These are phyloP conservation scores for Drosophila ananassae DNA, from an alignment of 1,140 invertebrate species.

Conservation along the genomic window DNA sequence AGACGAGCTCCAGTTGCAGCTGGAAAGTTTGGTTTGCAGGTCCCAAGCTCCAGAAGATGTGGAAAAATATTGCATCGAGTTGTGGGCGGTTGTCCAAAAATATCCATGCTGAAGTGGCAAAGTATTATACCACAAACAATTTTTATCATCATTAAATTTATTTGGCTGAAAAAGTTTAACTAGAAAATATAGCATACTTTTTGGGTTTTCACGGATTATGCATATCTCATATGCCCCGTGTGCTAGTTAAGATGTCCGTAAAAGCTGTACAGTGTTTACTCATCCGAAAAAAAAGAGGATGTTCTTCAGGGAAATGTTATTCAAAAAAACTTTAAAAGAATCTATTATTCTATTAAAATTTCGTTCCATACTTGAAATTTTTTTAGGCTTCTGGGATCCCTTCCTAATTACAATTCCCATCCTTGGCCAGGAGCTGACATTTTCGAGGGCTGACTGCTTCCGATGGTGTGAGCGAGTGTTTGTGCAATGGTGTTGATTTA, in stretches of 20 bases:
- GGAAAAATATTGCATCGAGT: not conserved
- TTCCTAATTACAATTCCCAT: conserved; percentile 25
- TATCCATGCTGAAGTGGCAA: not conserved
- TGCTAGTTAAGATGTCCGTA: not conserved
- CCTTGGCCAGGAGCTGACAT: conserved; percentile 12
- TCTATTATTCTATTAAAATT: too few relatives aligned
- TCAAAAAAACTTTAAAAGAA: too few relatives aligned
- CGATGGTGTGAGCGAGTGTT: conserved; percentile 3
- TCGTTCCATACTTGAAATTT: too few relatives aligned
- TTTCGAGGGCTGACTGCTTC: conserved; percentile 6
- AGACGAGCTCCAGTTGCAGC: conserved; percentile 21
- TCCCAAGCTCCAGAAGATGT: not conserved
- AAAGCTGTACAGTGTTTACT: not conserved
- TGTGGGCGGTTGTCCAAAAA: conserved; percentile 1
- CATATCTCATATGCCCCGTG: not conserved
- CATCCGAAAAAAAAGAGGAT: too few relatives aligned
- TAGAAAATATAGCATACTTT: not conserved
- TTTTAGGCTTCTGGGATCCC: not conserved
- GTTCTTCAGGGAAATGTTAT: too few relatives aligned
- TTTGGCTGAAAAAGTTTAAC: not conserved
- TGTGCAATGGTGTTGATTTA: conserved; percentile 74
- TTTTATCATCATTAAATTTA: conserved; percentile 1
- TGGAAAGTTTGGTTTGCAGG: not conserved
- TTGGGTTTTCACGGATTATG: not conserved
- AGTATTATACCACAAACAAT: not conserved